A percentile compares a stretch with the other conserved stretches of the same genome.
Conservation (phyloP, 2,888 invertebrate genomes). For the Dolichomitus sp. region DNA sequence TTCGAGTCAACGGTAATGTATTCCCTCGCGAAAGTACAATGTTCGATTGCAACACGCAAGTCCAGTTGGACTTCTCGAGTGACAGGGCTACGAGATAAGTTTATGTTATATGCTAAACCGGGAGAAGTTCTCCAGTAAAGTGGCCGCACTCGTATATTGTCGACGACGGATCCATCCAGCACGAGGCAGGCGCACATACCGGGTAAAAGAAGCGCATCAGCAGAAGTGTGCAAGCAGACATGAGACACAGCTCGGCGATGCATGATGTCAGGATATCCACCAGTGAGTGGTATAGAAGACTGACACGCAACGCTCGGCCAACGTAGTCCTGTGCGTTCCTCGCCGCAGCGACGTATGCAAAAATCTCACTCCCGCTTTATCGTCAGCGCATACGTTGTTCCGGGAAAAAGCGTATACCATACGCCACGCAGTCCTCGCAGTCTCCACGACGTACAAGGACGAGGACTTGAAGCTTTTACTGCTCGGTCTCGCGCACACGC, state of each 20-base stretch:
- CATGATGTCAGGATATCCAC: conserved; percentile 8
- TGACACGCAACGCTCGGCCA: conserved; percentile 60
- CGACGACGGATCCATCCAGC: conserved; percentile 49
- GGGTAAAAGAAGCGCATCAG: conserved; percentile 52
- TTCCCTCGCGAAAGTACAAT: background rate
- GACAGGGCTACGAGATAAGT: conserved; percentile 38
- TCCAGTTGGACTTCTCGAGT: conserved; percentile 9
- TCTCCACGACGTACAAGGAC: conserved; percentile 25
- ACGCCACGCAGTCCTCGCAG: conserved; percentile 11
- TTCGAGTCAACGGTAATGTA: background rate
- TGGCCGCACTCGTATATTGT: conserved; percentile 32
- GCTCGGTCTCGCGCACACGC: conserved; percentile 50
- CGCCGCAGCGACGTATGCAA: conserved; percentile 60
- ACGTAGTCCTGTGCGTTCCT: conserved; percentile 19
- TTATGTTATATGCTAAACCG: conserved; percentile 35
- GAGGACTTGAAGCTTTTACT: conserved; percentile 58
- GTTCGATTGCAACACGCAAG: background rate
- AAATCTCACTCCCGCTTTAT: conserved; percentile 62
- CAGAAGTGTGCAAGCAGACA: conserved; percentile 38
- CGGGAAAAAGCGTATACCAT: conserved; percentile 43
- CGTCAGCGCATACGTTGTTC: conserved; percentile 54
- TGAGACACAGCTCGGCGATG: conserved; percentile 38
- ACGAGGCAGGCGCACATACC: conserved; percentile 7
- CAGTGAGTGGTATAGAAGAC: conserved; percentile 47
- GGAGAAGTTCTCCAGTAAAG: conserved; percentile 25